Evolutionary conservation across 2,797 vertebrate species (phyloP).

Genomic region (Anas capensis): DNA sequence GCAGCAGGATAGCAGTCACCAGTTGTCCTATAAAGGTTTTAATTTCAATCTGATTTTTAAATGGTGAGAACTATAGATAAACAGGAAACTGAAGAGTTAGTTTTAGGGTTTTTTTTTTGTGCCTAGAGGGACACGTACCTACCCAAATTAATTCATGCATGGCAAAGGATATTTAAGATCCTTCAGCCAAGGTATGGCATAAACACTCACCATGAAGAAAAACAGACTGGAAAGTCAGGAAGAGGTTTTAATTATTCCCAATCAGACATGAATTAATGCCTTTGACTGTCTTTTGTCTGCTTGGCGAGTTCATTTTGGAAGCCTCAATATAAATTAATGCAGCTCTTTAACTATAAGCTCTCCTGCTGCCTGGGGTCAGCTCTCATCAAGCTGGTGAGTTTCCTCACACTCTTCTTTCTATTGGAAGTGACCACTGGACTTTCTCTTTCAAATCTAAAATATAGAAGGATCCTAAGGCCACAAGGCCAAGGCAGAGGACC

Average conservation of each 20-base stretch:
- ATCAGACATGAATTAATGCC: neutral
- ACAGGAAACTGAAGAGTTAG: neutral
- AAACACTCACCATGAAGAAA: constrained; percentile 2
- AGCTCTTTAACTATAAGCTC: neutral
- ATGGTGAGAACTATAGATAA: constrained; percentile 35
- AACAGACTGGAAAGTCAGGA: neutral
- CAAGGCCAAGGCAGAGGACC: neutral
- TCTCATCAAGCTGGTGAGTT: neutral
- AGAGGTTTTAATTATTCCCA: constrained; percentile 24
- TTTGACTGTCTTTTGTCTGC: neutral
- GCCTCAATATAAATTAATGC: neutral
- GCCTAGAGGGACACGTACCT: neutral
- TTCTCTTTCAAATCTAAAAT: neutral
- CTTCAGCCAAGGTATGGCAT: neutral
- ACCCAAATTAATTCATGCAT: neutral
- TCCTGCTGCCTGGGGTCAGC: neutral
- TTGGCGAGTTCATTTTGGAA: neutral
- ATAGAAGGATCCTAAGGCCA: neutral
- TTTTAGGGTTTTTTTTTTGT: neutral
- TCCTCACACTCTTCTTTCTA: neutral
- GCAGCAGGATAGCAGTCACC: constrained; percentile 33
- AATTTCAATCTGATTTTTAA: constrained; percentile 22
- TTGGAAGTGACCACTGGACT: neutral
- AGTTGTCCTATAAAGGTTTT: neutral
- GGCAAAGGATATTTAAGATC: neutral